A percentile compares a stretch with the other conserved stretches of the same genome.
Evolutionary conservation across 2,113 vertebrate genomes (phyloP).

Genomic region (Zosterops hypoxanthus): DNA sequence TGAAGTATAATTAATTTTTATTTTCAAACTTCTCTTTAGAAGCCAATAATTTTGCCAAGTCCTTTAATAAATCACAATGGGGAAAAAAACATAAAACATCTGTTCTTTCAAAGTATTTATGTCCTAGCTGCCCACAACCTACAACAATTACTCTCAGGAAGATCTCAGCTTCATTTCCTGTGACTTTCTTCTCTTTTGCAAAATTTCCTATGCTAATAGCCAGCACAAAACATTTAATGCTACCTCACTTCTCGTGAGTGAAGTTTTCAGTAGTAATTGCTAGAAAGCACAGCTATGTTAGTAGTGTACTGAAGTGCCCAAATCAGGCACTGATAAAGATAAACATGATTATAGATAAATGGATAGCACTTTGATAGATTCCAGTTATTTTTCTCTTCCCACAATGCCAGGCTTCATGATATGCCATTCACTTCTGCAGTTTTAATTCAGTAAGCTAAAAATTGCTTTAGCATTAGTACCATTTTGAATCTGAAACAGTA

Average conservation of each 20-base stretch:
- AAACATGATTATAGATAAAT: neutral
- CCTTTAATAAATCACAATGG: neutral
- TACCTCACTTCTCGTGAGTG: neutral
- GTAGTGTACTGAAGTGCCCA: neutral
- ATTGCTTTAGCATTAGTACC: neutral
- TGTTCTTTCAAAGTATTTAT: neutral
- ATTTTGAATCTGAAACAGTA: neutral
- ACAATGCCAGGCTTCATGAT: neutral
- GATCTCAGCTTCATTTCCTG: neutral
- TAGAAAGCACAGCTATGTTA: neutral
- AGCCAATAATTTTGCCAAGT: neutral
- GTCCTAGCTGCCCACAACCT: neutral
- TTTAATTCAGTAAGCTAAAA: neutral
- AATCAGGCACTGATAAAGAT: neutral
- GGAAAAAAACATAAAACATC: neutral
- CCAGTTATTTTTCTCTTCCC: neutral
- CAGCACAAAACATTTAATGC: neutral
- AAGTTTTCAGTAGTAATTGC: neutral
- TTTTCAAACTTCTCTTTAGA: neutral
- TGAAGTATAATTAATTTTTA: neutral
- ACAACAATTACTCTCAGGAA: neutral
- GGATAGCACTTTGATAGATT: neutral
- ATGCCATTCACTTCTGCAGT: neutral
- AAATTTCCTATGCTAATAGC: neutral
- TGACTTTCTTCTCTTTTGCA: neutral